phyloP scores from a whole-genome alignment of 2,113 vertebrate species.

The Bombycilla garrulus region DNA sequence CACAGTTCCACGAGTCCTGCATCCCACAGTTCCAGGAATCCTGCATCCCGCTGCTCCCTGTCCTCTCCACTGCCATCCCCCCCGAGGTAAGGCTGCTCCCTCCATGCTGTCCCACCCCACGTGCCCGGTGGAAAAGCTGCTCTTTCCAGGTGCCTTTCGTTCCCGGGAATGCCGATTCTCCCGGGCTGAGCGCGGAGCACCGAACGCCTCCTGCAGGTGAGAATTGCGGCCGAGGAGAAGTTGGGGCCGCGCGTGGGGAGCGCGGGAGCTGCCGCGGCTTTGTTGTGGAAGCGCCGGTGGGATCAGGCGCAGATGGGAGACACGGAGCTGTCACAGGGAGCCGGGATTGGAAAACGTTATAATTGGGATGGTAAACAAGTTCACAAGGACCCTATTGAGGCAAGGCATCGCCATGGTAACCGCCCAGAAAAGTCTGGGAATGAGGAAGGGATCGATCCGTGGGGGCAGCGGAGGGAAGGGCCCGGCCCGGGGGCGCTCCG shows the following conservation, averaged over 20 bases:
- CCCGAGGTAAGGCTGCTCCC: background rate
- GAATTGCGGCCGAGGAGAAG: background rate
- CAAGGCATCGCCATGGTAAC: conserved; percentile 66
- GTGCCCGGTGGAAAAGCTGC: background rate
- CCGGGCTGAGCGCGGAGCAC: no score
- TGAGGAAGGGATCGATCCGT: background rate
- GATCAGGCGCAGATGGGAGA: conserved; percentile 62
- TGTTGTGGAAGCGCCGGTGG: background rate
- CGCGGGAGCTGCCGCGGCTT: background rate
- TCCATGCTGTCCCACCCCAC: background rate
- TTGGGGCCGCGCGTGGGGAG: background rate
- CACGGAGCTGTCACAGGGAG: conserved; percentile 56
- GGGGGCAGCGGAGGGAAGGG: background rate
- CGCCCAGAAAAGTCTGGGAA: conserved; percentile 54
- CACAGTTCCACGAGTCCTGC: no score
- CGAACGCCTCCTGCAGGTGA: no score
- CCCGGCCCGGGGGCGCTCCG: no score
- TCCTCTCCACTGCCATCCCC: background rate
- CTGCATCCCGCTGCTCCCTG: no score
- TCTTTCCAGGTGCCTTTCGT: accelerated
- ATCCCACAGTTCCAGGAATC: no score
- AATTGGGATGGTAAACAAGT: conserved; percentile 69
- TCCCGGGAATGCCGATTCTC: background rate
- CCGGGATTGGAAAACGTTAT: conserved; percentile 36
- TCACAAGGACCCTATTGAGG: conserved; percentile 58